Base-by-base conservation (phyloP, 1,140 invertebrate genomes). In the Adelges cooleyi region DNA sequence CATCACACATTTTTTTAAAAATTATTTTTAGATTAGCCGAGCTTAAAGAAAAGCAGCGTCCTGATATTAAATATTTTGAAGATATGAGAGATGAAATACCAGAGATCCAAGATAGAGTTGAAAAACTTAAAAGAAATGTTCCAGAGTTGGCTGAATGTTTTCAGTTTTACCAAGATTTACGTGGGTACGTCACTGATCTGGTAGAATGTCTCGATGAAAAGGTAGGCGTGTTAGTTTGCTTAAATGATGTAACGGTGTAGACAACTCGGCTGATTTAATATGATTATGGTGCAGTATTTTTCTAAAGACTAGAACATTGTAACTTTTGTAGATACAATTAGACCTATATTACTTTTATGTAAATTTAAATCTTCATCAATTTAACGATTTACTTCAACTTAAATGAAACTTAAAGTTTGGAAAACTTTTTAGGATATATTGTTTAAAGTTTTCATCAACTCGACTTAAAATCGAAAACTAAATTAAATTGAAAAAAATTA, bases 151-250 rank as follows among this genome's bases (percentile, higher is more conserved):
- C 84, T 69, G 79, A 82, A 69, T 83, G 84, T 73, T 96, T 92
- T 81, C 81, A 83, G 74, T 92, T 94, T 78, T 95, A 94, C 81
- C 93, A 96, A 84, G 90, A 94, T 80, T 85, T 93, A 73, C 85
- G 91, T 77, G 89, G 90, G 74, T 98, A 95, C 85, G 84, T 96
- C 74, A 90, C 87, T 73, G 92, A 96, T 83, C 86, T 95, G 77
- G 86, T 95, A 77, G 94, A 96, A 81, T 97, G 93, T 82, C 84
- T 96, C 71, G 89, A 94, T 71, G 87, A 90, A 77, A 92, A 92
- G 84, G 85, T 90, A 77, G 80, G 67, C 33, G 40, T 48, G 56
- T 62, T 62, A 29, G 29, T 42, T 62, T 46, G 18, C 44, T 62
- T 48, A 27, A 42, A 25, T 48, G 56, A 44, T 48, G 56, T 62